Conservation (phyloP, 2,888 invertebrate species). For the Auanema freiburgensis region DNA sequence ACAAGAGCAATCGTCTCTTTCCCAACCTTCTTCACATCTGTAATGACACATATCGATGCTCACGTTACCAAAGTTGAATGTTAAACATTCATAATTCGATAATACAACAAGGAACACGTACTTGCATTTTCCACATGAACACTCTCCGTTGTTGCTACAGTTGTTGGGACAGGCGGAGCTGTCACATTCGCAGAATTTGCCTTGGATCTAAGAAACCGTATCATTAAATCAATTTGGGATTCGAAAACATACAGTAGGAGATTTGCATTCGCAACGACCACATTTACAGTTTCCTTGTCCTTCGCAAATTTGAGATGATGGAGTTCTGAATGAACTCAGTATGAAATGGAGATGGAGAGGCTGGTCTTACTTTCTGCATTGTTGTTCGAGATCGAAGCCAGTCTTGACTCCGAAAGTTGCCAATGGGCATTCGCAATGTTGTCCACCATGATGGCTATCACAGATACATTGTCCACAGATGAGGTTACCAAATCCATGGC, state of each 20-base stretch:
- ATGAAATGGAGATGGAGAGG: neutral
- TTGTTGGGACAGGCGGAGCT: conserved; percentile 50
- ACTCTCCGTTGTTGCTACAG: conserved; percentile 56
- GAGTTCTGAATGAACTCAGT: conserved; percentile 19
- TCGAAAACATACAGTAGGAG: conserved; percentile 24
- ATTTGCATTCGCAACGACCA: conserved; percentile 53
- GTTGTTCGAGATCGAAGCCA: conserved; percentile 43
- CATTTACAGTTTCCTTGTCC: conserved; percentile 55
- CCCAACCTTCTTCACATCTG: conserved; percentile 54
- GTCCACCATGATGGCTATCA: conserved; percentile 42
- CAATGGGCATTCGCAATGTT: conserved; percentile 53
- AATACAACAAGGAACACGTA: conserved; percentile 5
- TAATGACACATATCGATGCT: conserved; percentile 7
- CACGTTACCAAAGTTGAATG: neutral
- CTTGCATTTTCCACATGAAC: conserved; percentile 56
- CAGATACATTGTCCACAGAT: conserved; percentile 58
- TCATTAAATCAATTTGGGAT: neutral
- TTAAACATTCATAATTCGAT: neutral
- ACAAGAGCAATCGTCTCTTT: conserved; percentile 55
- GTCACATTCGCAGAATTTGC: conserved; percentile 61
- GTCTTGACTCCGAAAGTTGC: conserved; percentile 42
- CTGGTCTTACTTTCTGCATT: conserved; percentile 46
- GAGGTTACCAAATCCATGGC: conserved; percentile 51
- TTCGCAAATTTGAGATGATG: conserved; percentile 42
- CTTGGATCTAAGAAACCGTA: conserved; percentile 37